These are phyloP conservation scores for Diarsia rubi DNA, from an alignment of 2,888 invertebrate species.

Conservation along the genomic window DNA sequence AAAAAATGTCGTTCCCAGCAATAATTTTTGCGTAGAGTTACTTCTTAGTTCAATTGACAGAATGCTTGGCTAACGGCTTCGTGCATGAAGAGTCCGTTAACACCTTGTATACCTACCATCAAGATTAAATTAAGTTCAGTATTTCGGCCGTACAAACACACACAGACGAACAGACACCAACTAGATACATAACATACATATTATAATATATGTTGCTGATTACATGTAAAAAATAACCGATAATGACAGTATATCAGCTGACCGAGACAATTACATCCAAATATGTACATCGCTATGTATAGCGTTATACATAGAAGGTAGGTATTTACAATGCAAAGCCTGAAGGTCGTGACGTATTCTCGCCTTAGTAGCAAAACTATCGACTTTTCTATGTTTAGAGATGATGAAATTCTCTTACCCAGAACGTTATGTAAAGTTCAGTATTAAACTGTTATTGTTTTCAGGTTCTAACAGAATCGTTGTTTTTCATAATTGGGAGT, in stretches of 20 bases:
- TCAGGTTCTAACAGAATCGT: neutral
- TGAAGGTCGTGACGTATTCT: slow-evolving; percentile 11
- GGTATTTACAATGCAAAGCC: neutral
- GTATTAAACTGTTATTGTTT: neutral
- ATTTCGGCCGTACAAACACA: neutral
- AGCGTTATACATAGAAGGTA: slow-evolving; percentile 1
- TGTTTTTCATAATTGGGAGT: too few relatives aligned
- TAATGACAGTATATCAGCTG: slow-evolving; percentile 24
- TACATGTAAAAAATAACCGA: slow-evolving; percentile 13
- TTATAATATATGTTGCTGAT: neutral
- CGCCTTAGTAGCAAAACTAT: slow-evolving; percentile 8
- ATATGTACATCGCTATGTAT: slow-evolving; percentile 6
- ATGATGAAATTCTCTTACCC: slow-evolving; percentile 16
- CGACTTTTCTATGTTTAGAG: slow-evolving; percentile 34
- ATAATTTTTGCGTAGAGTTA: too few relatives aligned
- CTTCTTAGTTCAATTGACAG: too few relatives aligned
- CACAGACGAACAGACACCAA: neutral
- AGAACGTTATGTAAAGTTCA: slow-evolving; percentile 1
- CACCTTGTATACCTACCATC: neutral
- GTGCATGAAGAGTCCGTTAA: too few relatives aligned
- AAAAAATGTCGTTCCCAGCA: too few relatives aligned
- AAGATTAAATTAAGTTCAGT: slow-evolving; percentile 2
- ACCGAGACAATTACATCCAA: slow-evolving; percentile 9
- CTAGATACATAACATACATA: neutral
- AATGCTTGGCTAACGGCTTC: too few relatives aligned